Evolutionary conservation across 2,797 vertebrate species (phyloP).

Genomic region (Micromesistius poutassou): DNA sequence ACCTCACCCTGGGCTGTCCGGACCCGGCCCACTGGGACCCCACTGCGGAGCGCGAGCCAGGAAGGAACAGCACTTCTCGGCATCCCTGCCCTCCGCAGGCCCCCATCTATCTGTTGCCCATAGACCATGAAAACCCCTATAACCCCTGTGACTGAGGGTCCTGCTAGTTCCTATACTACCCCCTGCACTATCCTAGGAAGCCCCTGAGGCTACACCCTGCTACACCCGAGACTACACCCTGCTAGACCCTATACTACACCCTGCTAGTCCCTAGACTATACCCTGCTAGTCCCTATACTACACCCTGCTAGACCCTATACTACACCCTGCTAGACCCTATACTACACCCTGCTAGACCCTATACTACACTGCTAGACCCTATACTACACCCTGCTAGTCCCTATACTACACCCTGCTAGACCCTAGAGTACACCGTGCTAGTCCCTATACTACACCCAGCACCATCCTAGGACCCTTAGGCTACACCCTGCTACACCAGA

Average conservation of each 20-base stretch:
- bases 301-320: neutral
- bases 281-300: neutral
- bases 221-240: neutral
- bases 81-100: conserved; percentile 60
- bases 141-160: conserved; percentile 56
- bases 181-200: neutral
- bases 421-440: neutral
- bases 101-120: conserved; percentile 66
- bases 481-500: neutral
- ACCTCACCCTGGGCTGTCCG: conserved; percentile 64
- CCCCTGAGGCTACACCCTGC: neutral
- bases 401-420: neutral
- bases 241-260: neutral
- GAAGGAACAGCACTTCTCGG: conserved; percentile 15
- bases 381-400: neutral
- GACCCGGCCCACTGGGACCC: rapidly evolving
- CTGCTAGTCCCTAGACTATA: neutral
- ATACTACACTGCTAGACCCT: neutral
- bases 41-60: neutral
- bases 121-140: conserved; percentile 56
- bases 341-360: neutral
- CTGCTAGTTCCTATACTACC: neutral
- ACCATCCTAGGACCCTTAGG: neutral
- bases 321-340: neutral
- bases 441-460: neutral